Percentiles rank a stretch among this genome's conserved stretches.
Evolutionary conservation across 2,888 invertebrate genomes (phyloP).

Genomic region (Zelleria hepariella): DNA sequence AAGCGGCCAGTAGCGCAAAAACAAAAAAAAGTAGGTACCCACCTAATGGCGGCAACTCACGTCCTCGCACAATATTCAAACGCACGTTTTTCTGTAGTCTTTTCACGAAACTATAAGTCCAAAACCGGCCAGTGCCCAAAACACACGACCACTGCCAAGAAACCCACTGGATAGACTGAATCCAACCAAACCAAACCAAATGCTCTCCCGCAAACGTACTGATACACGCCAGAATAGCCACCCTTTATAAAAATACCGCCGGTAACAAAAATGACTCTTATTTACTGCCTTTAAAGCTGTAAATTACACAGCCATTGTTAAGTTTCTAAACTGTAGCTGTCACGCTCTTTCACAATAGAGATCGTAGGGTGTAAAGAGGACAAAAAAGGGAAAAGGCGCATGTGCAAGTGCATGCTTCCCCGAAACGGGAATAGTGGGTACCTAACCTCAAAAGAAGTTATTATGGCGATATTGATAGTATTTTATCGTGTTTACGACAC

Average conservation of each 20-base stretch:
- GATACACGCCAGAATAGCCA: neutral
- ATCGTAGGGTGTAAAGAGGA: constrained; percentile 28
- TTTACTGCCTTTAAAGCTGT: neutral
- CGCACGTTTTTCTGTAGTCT: neutral
- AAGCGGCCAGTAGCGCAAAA: neutral
- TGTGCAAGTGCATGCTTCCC: constrained; percentile 31
- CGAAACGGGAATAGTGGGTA: constrained; percentile 18
- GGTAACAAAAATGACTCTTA: neutral
- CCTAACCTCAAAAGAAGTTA: constrained; percentile 43
- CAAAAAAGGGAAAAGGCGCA: constrained; percentile 31
- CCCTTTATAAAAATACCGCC: neutral
- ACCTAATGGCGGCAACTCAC: neutral
- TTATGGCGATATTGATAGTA: constrained; percentile 15
- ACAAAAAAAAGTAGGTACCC: neutral
- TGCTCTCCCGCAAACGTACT: neutral
- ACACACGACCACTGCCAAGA: neutral
- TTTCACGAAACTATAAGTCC: neutral
- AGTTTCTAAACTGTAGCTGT: constrained; percentile 23
- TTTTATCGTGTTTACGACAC: neutral
- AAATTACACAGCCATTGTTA: neutral
- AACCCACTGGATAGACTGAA: neutral
- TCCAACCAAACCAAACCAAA: neutral
- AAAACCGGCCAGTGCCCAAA: neutral
- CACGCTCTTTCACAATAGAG: constrained; percentile 29
- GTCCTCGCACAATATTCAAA: neutral